Evolutionary conservation across 2,888 invertebrate species (phyloP), one percentile per base, ranked within the genome.

Genomic region (Entomobrya proxima): DNA sequence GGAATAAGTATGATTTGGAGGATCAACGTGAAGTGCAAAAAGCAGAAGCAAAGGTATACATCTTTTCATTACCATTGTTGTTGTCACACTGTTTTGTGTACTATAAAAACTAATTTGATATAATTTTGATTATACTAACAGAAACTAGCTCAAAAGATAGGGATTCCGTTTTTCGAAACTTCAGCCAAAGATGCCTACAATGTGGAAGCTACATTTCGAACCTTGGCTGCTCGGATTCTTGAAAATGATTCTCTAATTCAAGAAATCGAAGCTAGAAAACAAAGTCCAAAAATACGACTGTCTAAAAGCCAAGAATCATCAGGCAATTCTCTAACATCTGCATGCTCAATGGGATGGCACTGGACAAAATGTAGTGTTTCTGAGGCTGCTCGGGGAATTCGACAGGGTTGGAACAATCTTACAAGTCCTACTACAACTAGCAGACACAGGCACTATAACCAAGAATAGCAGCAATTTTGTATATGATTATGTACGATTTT

Each of bases 111-210:
- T 21, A 24, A 32, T 47, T 21, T 50, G 4, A 79, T 79, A 0
- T 67, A 40, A 7, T 21, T 40, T 30, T 11, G 13, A 30, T 40
- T 2, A n/a, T 13, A 15, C 55, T 27, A n/a, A 21, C 61, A 88
- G 89, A 84, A 84, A 75, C 55, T 88, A 7, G 88, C 88, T 30
- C 88, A 89, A 50, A 85, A 83, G 69, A 18, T 88, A 11, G 75
- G 72, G 0, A 78, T 89, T 21, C 95, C 96, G 0, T 95, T 95
- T 91, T 96, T 97, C 84, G 97, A 98, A 92, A 98, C 98, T 0
- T 98, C 97, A 27, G 97, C 98, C 0, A 97, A 97, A 92, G 96
- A 95, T 91, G 95, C 97, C 18, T 96, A 94, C 86, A 98, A 98
- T 92, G 98, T 98, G 0, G 95, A 96, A 44, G 95, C 95, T 90